Evolutionary conservation across 1,140 invertebrate species (phyloP).

Genomic region (Plutomurus gul): DNA sequence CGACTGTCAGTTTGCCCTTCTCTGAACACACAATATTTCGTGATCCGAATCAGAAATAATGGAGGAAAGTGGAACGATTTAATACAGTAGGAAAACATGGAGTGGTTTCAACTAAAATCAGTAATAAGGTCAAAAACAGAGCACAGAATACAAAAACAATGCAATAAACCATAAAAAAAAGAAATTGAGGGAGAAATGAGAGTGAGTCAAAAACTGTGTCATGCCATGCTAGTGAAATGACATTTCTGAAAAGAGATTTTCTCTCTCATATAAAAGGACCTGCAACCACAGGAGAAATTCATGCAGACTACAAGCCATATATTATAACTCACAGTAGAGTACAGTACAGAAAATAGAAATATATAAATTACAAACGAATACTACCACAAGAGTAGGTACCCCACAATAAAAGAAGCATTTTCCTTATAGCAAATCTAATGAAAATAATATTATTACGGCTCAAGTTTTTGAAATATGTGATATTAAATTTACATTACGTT

Average conservation of each 20-base stretch:
- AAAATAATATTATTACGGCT: too few species aligned
- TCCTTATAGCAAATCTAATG: neutral
- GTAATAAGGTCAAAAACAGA: constrained; percentile 10
- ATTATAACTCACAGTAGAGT: too few species aligned
- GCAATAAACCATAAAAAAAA: constrained; percentile 22
- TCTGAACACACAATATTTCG: constrained; percentile 16
- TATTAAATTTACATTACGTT: constrained; percentile 20
- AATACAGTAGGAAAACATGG: neutral
- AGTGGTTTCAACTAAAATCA: neutral
- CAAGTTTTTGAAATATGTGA: constrained; percentile 18
- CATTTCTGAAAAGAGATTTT: too few species aligned
- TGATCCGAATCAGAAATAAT: constrained; percentile 22
- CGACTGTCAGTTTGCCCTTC: constrained; percentile 14
- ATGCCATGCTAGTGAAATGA: constrained; percentile 1
- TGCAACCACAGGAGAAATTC: too few species aligned
- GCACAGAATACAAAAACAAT: neutral
- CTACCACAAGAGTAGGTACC: too few species aligned
- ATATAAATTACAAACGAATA: too few species aligned
- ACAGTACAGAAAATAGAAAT: too few species aligned
- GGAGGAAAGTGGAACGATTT: neutral
- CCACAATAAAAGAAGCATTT: too few species aligned
- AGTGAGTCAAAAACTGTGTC: constrained; percentile 7
- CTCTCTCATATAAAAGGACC: too few species aligned
- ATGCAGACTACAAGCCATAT: too few species aligned
- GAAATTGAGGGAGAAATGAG: neutral